Base-by-base conservation (phyloP, 2,113 vertebrate genomes). In the Sebastes fasciatus region DNA sequence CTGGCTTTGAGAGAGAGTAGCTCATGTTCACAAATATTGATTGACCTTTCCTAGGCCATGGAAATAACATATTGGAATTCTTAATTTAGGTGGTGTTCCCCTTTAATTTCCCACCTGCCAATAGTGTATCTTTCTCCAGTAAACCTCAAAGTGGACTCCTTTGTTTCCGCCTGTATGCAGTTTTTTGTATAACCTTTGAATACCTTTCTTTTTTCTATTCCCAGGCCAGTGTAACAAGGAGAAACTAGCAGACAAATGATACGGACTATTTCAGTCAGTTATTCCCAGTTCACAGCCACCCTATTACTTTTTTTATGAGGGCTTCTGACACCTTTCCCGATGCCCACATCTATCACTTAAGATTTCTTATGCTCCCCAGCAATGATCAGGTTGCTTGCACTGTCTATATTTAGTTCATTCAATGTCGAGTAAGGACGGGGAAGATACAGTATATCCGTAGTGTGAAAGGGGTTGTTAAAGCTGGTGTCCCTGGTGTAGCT, bases 381-480 rank as follows among this genome's bases (percentile, higher is more conserved):
- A 87, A 88, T 90, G 85, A 93, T 88, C 85, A 86, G 77, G 88
- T 77, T 87, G 81, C 81, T 46, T 57, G 68, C 58, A 62, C 76
- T 26, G 57, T 51, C 92, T 93, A 92, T 92, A 94, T 94, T 73
- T 94, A 92, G 94, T 77, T 64, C 51, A 43, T 81, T 92, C 91
- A 91, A 89, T 91, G 93, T 94, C 88, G 48, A 19, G 48, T 84
- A 90, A 92, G 94, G 93, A 85, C 85, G 19, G 52, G 34, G 69
- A 40, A 8, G 57, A 46, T 69, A n/a, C n/a, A n/a, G n/a, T n/a
- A 68, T 80, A 88, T 88, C 74, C 43, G 61, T 42, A 49, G 68
- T 63, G 60, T 77, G 62, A 74, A 81, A 84, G 69, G 63, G 57
- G 42, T 9, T 77, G 6, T 66, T 71, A 57, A 71, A 60, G 63